phyloP scores from a whole-genome alignment of 37 sponge, comb jelly and placozoan species.

The Diacarnus erythraeanus region DNA sequence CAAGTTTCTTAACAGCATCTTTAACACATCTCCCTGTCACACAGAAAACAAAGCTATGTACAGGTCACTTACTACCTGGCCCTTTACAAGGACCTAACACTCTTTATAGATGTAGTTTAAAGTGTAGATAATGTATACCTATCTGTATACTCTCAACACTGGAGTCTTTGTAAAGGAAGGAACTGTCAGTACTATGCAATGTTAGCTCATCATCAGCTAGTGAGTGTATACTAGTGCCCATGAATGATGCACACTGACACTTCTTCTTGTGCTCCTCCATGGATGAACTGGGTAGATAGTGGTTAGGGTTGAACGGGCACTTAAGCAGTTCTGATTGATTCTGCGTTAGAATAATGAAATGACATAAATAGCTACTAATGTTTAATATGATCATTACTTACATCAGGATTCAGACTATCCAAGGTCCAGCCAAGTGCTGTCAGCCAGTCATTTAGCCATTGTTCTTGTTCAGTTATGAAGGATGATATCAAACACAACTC shows the following conservation, averaged over 20 bases:
- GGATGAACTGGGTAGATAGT: conserved; percentile 27
- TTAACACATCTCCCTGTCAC: not conserved
- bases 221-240: not conserved
- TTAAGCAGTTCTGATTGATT: conserved; percentile 14
- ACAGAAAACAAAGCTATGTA: not conserved
- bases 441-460: conserved; percentile 38
- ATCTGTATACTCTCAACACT: not conserved
- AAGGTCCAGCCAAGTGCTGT: conserved; percentile 40
- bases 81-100: too few relatives aligned
- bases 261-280: conserved; percentile 24
- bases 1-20: conserved; percentile 1
- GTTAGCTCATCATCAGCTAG: not conserved
- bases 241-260: conserved; percentile 29
- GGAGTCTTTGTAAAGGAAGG: not conserved
- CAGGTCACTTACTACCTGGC: too few relatives aligned
- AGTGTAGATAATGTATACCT: not conserved
- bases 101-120: not conserved
- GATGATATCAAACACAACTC: conserved; percentile 25
- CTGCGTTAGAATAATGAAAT: not conserved
- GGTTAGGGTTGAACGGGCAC: conserved; percentile 51
- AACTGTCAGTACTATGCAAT: not conserved
- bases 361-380: too few relatives aligned
- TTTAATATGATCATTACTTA: not conserved
- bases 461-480: conserved; percentile 53
- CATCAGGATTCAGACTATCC: conserved; percentile 5